These are phyloP conservation scores for Pyrgus malvae DNA, from an alignment of 2,888 invertebrate genomes.

Conservation along the genomic window DNA sequence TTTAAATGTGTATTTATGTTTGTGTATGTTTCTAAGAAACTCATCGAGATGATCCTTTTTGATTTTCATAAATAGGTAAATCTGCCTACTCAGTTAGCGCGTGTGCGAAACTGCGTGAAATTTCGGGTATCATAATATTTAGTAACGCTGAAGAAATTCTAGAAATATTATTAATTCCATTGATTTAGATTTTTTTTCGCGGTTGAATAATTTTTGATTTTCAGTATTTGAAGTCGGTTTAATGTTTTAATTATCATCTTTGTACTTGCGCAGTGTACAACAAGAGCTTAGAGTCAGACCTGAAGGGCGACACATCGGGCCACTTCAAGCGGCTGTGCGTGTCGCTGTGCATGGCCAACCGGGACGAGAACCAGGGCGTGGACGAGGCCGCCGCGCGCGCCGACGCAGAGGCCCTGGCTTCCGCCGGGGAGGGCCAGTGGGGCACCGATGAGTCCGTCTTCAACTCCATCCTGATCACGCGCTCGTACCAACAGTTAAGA, in stretches of 20 bases:
- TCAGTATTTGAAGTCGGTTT: no score
- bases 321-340: slow-evolving; percentile 96
- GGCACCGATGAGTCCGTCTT: slow-evolving; percentile 95
- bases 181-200: no score
- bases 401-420: slow-evolving; percentile 90
- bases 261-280: slow-evolving; percentile 86
- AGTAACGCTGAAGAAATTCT: no score
- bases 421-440: slow-evolving; percentile 92
- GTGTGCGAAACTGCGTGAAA: no score
- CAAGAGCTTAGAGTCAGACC: slow-evolving; percentile 90
- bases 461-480: slow-evolving; percentile 91
- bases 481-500: slow-evolving; percentile 94
- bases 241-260: not conserved
- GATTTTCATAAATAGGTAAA: no score
- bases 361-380: slow-evolving; percentile 93
- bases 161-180: no score
- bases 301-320: slow-evolving; percentile 97
- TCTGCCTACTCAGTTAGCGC: no score
- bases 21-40: no score
- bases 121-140: no score
- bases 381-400: slow-evolving; percentile 90
- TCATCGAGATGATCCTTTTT: no score
- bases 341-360: slow-evolving; percentile 92
- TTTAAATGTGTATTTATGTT: no score
- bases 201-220: no score